These are phyloP conservation scores for Festucalex cinctus DNA, from an alignment of 2,113 vertebrate species.

Conservation along the genomic window DNA sequence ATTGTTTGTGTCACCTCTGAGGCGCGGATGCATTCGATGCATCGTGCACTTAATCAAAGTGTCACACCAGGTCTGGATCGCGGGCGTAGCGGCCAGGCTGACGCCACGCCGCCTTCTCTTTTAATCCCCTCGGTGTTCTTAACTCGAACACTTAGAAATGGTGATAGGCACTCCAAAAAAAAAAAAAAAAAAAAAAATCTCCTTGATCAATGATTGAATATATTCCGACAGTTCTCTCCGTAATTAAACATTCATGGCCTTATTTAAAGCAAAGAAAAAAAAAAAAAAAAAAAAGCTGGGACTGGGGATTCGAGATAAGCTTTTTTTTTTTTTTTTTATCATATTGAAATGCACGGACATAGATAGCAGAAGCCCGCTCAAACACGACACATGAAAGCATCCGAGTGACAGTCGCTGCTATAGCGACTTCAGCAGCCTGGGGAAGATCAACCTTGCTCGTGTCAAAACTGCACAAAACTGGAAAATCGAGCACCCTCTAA, in stretches of 20 bases:
- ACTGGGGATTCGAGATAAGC: background rate
- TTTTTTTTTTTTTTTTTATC: too few relatives aligned
- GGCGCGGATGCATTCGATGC: slow-evolving; percentile 20
- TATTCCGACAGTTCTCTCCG: background rate
- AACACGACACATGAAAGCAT: background rate
- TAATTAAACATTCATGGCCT: slow-evolving; percentile 1
- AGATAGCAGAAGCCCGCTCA: background rate
- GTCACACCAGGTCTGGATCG: slow-evolving; percentile 28
- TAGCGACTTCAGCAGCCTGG: background rate
- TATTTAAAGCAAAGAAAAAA: background rate
- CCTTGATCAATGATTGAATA: background rate
- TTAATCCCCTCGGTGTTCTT: background rate
- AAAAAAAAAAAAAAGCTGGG: background rate
- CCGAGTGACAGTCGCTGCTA: background rate
- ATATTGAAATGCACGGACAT: background rate
- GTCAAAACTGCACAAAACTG: background rate
- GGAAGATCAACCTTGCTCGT: background rate
- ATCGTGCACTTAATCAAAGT: slow-evolving; percentile 50
- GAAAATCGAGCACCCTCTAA: background rate
- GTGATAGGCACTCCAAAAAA: background rate
- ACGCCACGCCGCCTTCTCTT: slow-evolving; percentile 2
- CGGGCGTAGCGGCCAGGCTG: slow-evolving; percentile 1
- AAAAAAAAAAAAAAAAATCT: background rate
- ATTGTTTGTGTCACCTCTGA: slow-evolving; percentile 26
- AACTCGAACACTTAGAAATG: background rate